Conservation (phyloP, 1,140 invertebrate genomes). For the honey bee (Apis mellifera) region DNA sequence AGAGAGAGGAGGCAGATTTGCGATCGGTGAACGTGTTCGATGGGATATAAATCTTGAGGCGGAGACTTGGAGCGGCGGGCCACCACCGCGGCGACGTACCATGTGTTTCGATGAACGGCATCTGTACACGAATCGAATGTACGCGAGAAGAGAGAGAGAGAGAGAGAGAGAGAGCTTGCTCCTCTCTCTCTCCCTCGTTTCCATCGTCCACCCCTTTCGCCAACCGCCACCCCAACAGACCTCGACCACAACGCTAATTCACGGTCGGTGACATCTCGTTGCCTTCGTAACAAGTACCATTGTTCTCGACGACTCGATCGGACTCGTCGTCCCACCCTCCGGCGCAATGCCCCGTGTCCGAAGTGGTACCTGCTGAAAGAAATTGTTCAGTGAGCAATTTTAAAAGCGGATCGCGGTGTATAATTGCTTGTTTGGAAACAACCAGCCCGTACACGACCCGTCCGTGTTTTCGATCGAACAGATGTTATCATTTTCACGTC, state of each 20-base stretch:
- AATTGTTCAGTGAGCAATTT: constrained; percentile 68
- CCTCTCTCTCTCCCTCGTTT: constrained; percentile 18
- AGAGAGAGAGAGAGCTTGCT: constrained; percentile 55
- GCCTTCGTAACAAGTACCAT: constrained; percentile 78
- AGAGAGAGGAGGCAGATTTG: background rate
- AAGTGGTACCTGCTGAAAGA: constrained; percentile 59
- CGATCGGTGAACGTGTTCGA: constrained; percentile 26
- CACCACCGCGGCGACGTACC: constrained; percentile 41
- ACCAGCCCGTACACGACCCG: background rate
- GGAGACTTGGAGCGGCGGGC: constrained; percentile 19
- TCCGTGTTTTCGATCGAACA: background rate
- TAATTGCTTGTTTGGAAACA: constrained; percentile 75
- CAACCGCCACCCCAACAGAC: constrained; percentile 34
- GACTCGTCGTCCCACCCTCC: constrained; percentile 47
- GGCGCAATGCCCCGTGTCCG: constrained; percentile 45
- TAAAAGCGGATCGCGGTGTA: constrained; percentile 38
- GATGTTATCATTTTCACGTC: constrained; percentile 5
- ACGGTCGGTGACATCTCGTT: constrained; percentile 77
- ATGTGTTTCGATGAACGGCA: constrained; percentile 61
- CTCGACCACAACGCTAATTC: constrained; percentile 75
- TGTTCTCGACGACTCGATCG: constrained; percentile 71
- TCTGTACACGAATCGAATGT: constrained; percentile 51
- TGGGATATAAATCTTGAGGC: constrained; percentile 53
- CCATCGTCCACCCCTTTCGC: constrained; percentile 54
- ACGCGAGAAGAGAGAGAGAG: constrained; percentile 62